phyloP scores from a whole-genome alignment of 2,113 vertebrate species.

The Ibidorhyncha struthersii region DNA sequence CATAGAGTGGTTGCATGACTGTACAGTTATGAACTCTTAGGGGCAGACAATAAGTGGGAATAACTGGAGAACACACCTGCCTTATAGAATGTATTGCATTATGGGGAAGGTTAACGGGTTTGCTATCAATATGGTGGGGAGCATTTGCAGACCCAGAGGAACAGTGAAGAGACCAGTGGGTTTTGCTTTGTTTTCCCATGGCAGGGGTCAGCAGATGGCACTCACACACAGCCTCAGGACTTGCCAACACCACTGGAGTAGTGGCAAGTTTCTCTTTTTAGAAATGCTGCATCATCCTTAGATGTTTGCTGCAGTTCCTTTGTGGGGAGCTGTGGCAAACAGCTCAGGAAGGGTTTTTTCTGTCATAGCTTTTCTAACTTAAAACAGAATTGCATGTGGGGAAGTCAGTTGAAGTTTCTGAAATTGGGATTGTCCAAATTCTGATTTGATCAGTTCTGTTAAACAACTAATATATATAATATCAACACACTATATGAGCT shows the following conservation, averaged over 20 bases:
- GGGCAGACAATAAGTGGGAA: neutral
- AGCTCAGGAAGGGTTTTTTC: neutral
- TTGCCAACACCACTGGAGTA: neutral
- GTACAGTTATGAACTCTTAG: neutral
- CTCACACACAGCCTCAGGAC: constrained; percentile 57
- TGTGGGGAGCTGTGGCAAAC: constrained; percentile 19
- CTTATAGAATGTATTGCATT: neutral
- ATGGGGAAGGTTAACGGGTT: neutral
- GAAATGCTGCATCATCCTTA: constrained; percentile 53
- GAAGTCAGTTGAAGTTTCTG: neutral
- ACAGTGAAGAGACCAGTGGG: neutral
- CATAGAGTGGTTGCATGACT: neutral
- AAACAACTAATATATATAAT: neutral
- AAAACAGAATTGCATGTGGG: neutral
- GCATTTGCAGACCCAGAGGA: neutral
- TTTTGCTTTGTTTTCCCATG: neutral
- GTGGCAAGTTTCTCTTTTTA: constrained; percentile 45
- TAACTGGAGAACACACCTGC: neutral
- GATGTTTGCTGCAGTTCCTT: constrained; percentile 38
- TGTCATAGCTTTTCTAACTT: neutral
- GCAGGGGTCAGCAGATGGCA: constrained; percentile 65
- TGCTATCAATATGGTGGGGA: neutral
- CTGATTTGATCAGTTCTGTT: neutral
- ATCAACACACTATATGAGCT: neutral
- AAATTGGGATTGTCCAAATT: neutral